Percentiles rank a stretch among this genome's conserved stretches.
Conservation (phyloP, 1,140 invertebrate species). For the Druon quercuslanigerum region DNA sequence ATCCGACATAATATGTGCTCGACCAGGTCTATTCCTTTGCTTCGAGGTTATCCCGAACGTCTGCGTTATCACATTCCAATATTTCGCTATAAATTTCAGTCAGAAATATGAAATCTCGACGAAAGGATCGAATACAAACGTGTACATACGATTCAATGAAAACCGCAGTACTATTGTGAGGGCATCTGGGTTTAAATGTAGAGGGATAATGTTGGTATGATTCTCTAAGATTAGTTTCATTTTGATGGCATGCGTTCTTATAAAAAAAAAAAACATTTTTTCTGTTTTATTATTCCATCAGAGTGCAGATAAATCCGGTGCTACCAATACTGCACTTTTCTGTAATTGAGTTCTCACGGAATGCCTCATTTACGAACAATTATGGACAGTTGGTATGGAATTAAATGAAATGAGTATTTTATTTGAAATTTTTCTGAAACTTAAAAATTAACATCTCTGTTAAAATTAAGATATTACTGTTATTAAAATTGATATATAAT, state of each 20-base stretch:
- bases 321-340: slow-evolving; percentile 48
- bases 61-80: slow-evolving; percentile 30
- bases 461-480: slow-evolving; percentile 23
- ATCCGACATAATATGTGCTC: not conserved
- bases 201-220: not conserved
- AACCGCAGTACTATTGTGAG: not conserved
- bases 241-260: not conserved
- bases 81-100: slow-evolving; percentile 6
- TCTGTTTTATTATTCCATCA: slow-evolving; percentile 13
- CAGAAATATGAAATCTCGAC: slow-evolving; percentile 5
- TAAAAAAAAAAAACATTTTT: no score
- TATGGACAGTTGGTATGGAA: slow-evolving; percentile 53
- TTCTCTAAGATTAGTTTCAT: not conserved
- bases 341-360: slow-evolving; percentile 58
- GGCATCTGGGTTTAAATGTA: not conserved
- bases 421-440: slow-evolving; percentile 5
- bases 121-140: not conserved
- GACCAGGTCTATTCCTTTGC: slow-evolving; percentile 1
- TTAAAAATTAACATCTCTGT: slow-evolving; percentile 33
- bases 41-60: slow-evolving; percentile 1
- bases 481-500: not conserved
- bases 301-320: not conserved
- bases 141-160: not conserved
- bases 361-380: slow-evolving; percentile 58
- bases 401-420: slow-evolving; percentile 43